Conservation (phyloP, 1,140 invertebrate genomes). For the Pygmarrhopalites habei region DNA sequence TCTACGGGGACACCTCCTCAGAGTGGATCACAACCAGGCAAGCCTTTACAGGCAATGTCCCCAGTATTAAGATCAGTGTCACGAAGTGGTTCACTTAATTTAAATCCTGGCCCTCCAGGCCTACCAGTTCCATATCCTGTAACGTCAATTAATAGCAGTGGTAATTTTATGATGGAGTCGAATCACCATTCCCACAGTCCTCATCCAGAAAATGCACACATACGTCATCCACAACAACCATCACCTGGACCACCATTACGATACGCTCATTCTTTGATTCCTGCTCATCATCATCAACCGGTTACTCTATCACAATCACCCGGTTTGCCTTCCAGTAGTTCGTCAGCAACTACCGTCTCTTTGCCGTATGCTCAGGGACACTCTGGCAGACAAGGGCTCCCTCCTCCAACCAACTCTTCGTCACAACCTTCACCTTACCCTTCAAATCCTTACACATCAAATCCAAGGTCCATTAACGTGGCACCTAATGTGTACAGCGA, state of each 20-base stretch:
- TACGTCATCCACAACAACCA: constrained; percentile 8
- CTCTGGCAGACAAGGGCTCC: background rate
- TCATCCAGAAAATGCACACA: constrained; percentile 14
- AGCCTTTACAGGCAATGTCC: background rate
- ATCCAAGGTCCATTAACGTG: constrained; percentile 33
- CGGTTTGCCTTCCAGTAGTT: background rate
- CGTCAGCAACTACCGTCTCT: background rate
- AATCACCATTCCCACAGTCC: constrained; percentile 1
- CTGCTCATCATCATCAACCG: constrained; percentile 16
- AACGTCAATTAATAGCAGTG: background rate
- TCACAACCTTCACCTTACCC: constrained; percentile 23
- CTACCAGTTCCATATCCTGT: background rate
- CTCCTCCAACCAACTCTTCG: background rate
- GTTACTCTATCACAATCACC: background rate
- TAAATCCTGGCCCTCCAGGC: background rate
- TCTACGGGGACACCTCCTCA: background rate
- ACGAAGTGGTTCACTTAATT: background rate
- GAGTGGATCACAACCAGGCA: background rate
- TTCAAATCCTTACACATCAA: constrained; percentile 32
- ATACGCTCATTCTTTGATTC: background rate
- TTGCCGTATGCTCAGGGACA: background rate
- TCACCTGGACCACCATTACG: constrained; percentile 4
- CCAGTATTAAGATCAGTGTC: background rate
- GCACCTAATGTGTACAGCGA: constrained; percentile 31
- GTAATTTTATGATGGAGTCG: constrained; percentile 3